Percentiles rank a stretch among this genome's conserved stretches.
These are phyloP conservation scores for Ochlodes sylvanus DNA, from an alignment of 2,888 invertebrate genomes.

Conservation along the genomic window DNA sequence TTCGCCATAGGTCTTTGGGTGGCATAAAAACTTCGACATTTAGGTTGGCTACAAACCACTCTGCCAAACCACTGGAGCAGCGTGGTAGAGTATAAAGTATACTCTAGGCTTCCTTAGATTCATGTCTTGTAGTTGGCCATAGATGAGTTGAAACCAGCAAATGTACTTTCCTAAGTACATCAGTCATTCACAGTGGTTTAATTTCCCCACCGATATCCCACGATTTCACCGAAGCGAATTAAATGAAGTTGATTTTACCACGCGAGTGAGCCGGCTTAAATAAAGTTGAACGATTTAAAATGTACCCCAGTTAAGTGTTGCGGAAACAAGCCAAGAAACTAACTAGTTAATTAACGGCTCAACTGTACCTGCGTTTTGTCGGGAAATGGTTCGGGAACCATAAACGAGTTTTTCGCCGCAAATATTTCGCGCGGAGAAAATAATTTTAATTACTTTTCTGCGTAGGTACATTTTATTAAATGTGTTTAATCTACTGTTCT, in stretches of 20 bases:
- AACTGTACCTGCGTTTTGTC: slow-evolving; percentile 13
- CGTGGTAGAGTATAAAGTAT: too few relatives aligned
- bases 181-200: slow-evolving; percentile 10
- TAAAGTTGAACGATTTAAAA: slow-evolving; percentile 45
- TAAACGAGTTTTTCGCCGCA: slow-evolving; percentile 13
- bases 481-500: too few relatives aligned
- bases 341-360: slow-evolving; percentile 39
- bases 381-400: slow-evolving; percentile 22
- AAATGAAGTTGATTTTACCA: slow-evolving; percentile 29
- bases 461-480: too few relatives aligned
- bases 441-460: slow-evolving; percentile 9
- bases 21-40: too few relatives aligned
- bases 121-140: too few relatives aligned
- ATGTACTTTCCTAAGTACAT: background rate
- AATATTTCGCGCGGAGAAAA: slow-evolving; percentile 24
- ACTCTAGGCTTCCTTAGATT: too few relatives aligned
- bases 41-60: too few relatives aligned
- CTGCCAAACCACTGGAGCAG: too few relatives aligned
- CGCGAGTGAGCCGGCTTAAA: slow-evolving; percentile 31
- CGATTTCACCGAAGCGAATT: slow-evolving; percentile 19
- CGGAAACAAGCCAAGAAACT: slow-evolving; percentile 36
- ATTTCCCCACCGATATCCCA: slow-evolving; percentile 17
- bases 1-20: too few relatives aligned
- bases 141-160: too few relatives aligned
- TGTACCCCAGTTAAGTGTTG: slow-evolving; percentile 40